Conservation (phyloP, 2,113 vertebrate genomes). For the Pimephales promelas region DNA sequence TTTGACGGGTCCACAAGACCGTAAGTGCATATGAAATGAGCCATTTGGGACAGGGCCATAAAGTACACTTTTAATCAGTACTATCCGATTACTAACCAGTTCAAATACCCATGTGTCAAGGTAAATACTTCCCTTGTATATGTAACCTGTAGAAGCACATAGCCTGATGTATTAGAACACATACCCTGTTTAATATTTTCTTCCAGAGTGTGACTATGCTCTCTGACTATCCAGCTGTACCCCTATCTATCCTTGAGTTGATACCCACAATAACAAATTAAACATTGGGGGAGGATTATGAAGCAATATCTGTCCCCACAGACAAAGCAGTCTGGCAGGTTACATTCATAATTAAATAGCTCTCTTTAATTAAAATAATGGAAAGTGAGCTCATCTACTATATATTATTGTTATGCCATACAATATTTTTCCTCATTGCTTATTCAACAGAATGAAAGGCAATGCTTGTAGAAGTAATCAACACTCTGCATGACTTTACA, state of each 20-base stretch:
- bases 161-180: neutral
- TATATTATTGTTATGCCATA: slow-evolving; percentile 7
- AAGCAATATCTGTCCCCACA: neutral
- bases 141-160: neutral
- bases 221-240: neutral
- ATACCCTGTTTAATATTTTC: neutral
- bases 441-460: neutral
- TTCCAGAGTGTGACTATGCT: neutral
- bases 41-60: neutral
- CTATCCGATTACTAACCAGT: neutral
- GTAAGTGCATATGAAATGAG: no score
- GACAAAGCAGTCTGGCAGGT: slow-evolving; percentile 8
- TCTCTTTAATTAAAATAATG: neutral
- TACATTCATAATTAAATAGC: neutral
- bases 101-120: neutral
- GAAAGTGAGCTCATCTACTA: slow-evolving; percentile 17
- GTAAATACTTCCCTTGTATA: neutral
- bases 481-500: neutral
- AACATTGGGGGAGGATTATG: neutral
- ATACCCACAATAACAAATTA: neutral
- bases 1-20: no score
- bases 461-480: slow-evolving; percentile 1
- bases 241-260: neutral
- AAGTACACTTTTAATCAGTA: neutral
- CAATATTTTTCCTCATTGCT: neutral